Evolutionary conservation across 2,888 invertebrate species (phyloP).

Genomic region (Galeopsomyia nigrocyanea): DNA sequence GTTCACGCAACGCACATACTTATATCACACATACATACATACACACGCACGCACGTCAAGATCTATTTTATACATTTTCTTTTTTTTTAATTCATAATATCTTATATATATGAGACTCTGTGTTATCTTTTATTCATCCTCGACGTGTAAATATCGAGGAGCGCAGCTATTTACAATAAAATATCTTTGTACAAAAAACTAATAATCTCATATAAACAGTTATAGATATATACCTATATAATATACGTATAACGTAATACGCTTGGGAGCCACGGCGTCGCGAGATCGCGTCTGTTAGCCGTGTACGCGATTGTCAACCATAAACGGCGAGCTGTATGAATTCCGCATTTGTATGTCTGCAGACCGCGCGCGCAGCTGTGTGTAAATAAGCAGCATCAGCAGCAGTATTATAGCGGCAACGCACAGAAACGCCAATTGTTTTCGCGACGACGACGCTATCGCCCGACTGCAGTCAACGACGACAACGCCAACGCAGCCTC

Average conservation of each 20-base stretch:
- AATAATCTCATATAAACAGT: slow-evolving; percentile 61
- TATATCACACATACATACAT: slow-evolving; percentile 1
- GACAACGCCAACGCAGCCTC: neutral
- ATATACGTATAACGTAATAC: neutral
- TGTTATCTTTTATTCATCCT: too few relatives aligned
- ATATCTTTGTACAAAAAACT: slow-evolving; percentile 59
- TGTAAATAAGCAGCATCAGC: slow-evolving; percentile 20
- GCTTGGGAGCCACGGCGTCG: neutral
- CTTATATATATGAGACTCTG: slow-evolving; percentile 32
- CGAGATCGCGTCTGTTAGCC: neutral
- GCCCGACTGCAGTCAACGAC: slow-evolving; percentile 1
- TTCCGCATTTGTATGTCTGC: slow-evolving; percentile 19
- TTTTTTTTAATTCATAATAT: slow-evolving; percentile 1
- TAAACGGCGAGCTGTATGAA: slow-evolving; percentile 16
- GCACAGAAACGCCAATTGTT: slow-evolving; percentile 34
- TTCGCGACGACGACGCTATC: slow-evolving; percentile 37
- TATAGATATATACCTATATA: slow-evolving; percentile 40
- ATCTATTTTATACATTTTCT: slow-evolving; percentile 21
- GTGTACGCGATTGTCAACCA: neutral
- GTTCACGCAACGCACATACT: slow-evolving; percentile 12
- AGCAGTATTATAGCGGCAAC: neutral
- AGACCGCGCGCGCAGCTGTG: neutral
- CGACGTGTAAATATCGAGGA: slow-evolving; percentile 3
- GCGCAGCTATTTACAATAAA: slow-evolving; percentile 62
- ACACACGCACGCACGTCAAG: neutral